A percentile compares a stretch with the other conserved stretches of the same genome.
Evolutionary conservation across 2,797 vertebrate species (phyloP).

Genomic region (Urophycis tenuis): DNA sequence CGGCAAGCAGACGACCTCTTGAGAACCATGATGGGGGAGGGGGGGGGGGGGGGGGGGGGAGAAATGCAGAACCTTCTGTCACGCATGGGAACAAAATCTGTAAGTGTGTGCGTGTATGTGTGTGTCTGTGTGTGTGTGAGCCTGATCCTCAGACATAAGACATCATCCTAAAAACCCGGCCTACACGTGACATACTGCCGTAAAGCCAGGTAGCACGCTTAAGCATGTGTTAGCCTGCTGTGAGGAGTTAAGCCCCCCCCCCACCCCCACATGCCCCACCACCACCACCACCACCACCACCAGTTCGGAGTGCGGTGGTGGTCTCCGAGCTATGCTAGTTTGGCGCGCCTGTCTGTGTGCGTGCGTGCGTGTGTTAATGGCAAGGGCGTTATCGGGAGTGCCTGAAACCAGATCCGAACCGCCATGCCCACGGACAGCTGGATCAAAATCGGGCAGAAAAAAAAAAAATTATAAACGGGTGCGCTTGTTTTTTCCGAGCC

Average conservation of each 20-base stretch:
- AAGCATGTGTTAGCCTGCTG: neutral
- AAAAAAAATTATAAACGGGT: neutral
- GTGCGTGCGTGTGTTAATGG: neutral
- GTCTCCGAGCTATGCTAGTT: neutral
- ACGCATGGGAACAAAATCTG: neutral
- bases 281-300: too few relatives aligned
- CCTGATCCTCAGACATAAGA: too few relatives aligned
- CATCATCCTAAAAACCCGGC: too few relatives aligned
- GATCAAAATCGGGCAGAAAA: neutral
- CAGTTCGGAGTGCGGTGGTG: neutral
- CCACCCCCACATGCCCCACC: too few relatives aligned
- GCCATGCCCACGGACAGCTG: neutral
- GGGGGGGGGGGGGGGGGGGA: neutral
- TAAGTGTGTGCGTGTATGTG: neutral
- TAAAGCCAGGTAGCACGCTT: neutral
- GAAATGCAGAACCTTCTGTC: neutral
- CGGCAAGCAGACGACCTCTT: conserved; percentile 6
- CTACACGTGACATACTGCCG: neutral
- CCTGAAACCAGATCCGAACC: neutral
- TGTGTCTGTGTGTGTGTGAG: neutral
- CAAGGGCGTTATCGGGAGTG: neutral
- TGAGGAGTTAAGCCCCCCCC: neutral
- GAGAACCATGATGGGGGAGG: neutral
- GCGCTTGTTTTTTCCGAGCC: conserved; percentile 6
- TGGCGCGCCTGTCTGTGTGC: neutral